Base-by-base conservation (phyloP, 2,797 vertebrate species). In the Aldrovandia affinis region DNA sequence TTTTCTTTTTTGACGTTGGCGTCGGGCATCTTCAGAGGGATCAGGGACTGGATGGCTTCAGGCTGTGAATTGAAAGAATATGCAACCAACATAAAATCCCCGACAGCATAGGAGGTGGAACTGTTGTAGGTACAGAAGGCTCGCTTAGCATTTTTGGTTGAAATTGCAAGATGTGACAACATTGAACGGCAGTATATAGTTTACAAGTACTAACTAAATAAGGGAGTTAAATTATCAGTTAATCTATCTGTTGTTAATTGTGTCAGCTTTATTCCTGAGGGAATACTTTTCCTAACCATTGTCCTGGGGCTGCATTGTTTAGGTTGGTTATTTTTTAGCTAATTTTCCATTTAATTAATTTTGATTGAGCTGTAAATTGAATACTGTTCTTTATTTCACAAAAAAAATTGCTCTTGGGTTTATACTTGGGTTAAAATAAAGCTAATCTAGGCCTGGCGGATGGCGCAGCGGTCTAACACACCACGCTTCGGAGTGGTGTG, bases 11-110 rank as follows among this genome's bases (percentile, higher is more conserved):
- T 96, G 81, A 42, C 1, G 55, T 94, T 91, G 0, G 95, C 93
- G 0, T 94, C 86, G 3, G 91, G 93, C n/a, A 96, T 91, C 1
- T 88, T 91, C 86, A 95, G 8, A 18, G 98, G 98, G 84, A 99
- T 87, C 33, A 98, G 90, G 1, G 88, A 93, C 73, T 97, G 84
- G 88, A 99, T 97, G 20, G 96, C 96, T 85, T 95, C 93, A 0
- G 95, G 89, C 97, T 99, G 91, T 42, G 2, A 79, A 65, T 47
- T n/a, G 68, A 86, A 6, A 85, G 28, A 20, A 54, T 7, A 57
- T 2, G 12, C 22, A 77, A n/a, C 47, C 22, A 39, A 42, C 36
- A 73, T 42, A 42, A 28, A 1, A 39, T 42, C 36, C 47, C 39
- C 28, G 14, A 28, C 30, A 15, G 63, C 63, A 68, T 30, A 33